Conservation (phyloP, 2,113 vertebrate genomes). For the Platysternon megacephalum region DNA sequence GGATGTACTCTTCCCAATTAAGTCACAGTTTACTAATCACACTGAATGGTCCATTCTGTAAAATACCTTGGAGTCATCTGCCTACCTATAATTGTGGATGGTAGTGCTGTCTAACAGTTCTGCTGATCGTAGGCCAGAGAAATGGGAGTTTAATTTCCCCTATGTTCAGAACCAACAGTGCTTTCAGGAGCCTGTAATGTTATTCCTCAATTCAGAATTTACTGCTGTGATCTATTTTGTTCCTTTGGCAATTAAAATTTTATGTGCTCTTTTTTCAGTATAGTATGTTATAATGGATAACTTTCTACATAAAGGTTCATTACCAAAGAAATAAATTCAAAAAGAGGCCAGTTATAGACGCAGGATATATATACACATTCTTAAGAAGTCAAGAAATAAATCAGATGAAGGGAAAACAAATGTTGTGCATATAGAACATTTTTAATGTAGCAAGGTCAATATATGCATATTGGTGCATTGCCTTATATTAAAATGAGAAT, state of each 20-base stretch:
- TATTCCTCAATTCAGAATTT: not conserved
- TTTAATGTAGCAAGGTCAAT: not conserved
- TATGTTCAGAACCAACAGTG: not conserved
- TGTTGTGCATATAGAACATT: not conserved
- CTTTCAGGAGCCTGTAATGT: not conserved
- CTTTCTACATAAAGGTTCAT: not conserved
- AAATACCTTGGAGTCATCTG: not conserved
- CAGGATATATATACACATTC: not conserved
- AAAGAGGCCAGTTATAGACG: not conserved
- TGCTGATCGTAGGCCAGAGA: not conserved
- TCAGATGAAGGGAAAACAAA: not conserved
- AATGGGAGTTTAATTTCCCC: not conserved
- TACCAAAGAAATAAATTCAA: not conserved
- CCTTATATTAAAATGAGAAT: not conserved
- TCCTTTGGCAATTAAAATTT: not conserved
- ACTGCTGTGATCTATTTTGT: not conserved
- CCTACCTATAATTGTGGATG: not conserved
- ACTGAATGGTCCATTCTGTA: not conserved
- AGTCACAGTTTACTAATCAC: not conserved
- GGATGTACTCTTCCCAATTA: not conserved
- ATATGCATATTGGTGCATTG: not conserved
- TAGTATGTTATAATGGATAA: not conserved
- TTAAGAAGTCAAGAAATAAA: not conserved
- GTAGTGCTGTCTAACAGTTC: not conserved
- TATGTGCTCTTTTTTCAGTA: not conserved